Evolutionary conservation across 1,140 invertebrate species (phyloP), one percentile per base, ranked within the genome.

Genomic region (Drosophila sucinea): DNA sequence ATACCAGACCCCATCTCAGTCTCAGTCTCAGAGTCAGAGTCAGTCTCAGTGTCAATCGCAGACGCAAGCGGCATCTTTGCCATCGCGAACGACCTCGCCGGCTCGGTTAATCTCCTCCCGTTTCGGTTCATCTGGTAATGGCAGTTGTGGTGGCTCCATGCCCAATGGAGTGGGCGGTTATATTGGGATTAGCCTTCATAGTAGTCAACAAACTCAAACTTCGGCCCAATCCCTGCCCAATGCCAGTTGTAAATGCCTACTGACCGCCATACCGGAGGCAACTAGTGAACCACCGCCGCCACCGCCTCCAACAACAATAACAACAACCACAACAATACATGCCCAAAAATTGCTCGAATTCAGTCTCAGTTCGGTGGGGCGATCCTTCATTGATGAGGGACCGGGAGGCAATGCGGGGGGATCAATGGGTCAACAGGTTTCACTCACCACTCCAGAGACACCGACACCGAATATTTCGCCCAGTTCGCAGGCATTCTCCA

Each of bases 81-180:
- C 95, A 56, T 96, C 95, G 61, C 96, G 96, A 5, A 93, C 96
- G 75, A 96, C 94, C 73, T 95, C 95, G 23, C 94, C 94, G 17
- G 94, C 95, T 69, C 93, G 93, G 60, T 93, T 25, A 94, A 70
- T 51, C 7, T 51, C 93, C 94, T 58, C 93, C 94, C 75, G 94
- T 93, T 66, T 69, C n/a, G 47, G 41, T 1, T 40, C 44, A 51
- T 51, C 41, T 7, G 60, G 55, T 1, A 54, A 58, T 23, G 70
- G 65, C 62, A 67, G 75, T 27, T 68, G 79, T 6, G 61, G 77
- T 17, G 83, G 83, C 2, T 87, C 83, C 11, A 54, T 89, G 77
- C 73, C 66, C 27, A 87, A 89, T 29, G 84, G 84, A 1, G 74
- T 81, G n/a, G 67, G 94, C 78, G 92, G 94, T 90, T 93, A 93